Evolutionary conservation across 30 jellyfish, hydroid and myxozoan genomes (phyloP).

Genomic region (Sanderia malayensis): DNA sequence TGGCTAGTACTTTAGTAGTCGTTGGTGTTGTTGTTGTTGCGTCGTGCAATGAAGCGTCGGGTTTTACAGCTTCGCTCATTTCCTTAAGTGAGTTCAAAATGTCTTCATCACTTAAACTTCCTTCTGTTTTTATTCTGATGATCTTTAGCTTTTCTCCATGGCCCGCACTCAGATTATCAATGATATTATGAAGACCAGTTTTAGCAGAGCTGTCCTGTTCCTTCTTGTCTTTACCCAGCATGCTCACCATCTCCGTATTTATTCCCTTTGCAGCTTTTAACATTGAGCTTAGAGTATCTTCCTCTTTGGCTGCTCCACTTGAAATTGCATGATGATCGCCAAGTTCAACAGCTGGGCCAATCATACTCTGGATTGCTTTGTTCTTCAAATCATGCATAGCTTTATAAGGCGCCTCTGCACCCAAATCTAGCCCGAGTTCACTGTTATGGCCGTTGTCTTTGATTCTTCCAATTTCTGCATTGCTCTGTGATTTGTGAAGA

Average conservation of each 20-base stretch:
- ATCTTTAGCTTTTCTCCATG: slow-evolving; percentile 35
- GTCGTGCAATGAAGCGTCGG: background rate
- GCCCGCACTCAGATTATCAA: slow-evolving; percentile 12
- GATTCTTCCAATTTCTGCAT: slow-evolving; percentile 27
- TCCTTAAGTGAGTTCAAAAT: slow-evolving; percentile 32
- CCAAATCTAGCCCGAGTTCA: slow-evolving; percentile 27
- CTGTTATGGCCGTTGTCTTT: slow-evolving; percentile 17
- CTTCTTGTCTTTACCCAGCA: background rate
- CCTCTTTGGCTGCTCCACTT: background rate
- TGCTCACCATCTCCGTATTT: background rate
- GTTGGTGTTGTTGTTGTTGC: background rate
- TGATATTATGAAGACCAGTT: background rate
- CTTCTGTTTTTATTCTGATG: slow-evolving; percentile 35
- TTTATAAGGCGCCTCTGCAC: slow-evolving; percentile 38
- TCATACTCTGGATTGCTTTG: background rate
- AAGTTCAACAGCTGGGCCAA: slow-evolving; percentile 20
- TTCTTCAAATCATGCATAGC: slow-evolving; percentile 30
- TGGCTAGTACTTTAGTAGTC: background rate
- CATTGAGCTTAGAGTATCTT: background rate
- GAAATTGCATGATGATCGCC: slow-evolving; percentile 5
- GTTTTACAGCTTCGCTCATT: background rate
- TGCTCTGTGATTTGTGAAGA: slow-evolving; percentile 23
- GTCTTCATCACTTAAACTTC: slow-evolving; percentile 28
- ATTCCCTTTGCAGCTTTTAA: slow-evolving; percentile 37
- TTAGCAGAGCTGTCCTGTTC: background rate